Percentiles rank a stretch among this genome's conserved stretches.
phyloP scores from a whole-genome alignment of 2,797 vertebrate genomes.

The Neoniphon sammara region DNA sequence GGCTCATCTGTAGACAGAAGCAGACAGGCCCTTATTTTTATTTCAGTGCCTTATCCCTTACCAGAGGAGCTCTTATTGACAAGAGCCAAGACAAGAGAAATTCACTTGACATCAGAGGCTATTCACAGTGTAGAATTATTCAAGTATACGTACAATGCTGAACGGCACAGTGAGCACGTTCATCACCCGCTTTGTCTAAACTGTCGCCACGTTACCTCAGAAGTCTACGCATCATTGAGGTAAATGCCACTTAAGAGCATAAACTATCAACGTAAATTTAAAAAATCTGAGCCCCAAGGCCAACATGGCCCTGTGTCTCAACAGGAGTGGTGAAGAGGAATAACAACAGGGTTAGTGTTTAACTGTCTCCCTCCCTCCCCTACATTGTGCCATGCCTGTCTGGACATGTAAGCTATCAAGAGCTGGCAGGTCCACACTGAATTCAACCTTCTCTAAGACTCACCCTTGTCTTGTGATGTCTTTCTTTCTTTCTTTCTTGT shows the following conservation, averaged over 20 bases:
- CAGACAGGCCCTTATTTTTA: conserved; percentile 36
- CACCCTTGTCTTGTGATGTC: not conserved
- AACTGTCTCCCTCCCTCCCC: conserved; percentile 39
- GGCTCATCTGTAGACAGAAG: conserved; percentile 50
- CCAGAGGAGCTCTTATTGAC: conserved; percentile 12
- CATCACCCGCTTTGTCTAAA: conserved; percentile 68
- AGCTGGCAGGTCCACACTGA: conserved; percentile 39
- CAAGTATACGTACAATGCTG: conserved; percentile 9
- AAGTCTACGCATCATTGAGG: conserved; percentile 35
- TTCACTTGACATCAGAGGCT: conserved; percentile 36
- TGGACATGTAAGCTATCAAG: conserved; percentile 58
- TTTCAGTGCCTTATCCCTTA: conserved; percentile 41
- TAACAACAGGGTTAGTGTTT: conserved; percentile 71
- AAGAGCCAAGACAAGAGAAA: conserved; percentile 34
- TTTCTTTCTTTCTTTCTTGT: not conserved
- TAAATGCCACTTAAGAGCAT: conserved; percentile 62
- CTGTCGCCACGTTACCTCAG: conserved; percentile 49
- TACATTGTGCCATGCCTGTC: conserved; percentile 51
- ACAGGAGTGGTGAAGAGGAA: conserved; percentile 62
- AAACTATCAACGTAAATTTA: conserved; percentile 73
- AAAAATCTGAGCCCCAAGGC: conserved; percentile 50
- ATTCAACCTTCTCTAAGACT: conserved; percentile 24
- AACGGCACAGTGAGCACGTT: conserved; percentile 46
- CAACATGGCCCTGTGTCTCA: conserved; percentile 55
- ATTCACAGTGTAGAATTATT: conserved; percentile 42